A percentile compares a stretch with the other conserved stretches of the same genome.
phyloP scores from a whole-genome alignment of 2,113 vertebrate genomes.

The Malurus alboscapulatus region DNA sequence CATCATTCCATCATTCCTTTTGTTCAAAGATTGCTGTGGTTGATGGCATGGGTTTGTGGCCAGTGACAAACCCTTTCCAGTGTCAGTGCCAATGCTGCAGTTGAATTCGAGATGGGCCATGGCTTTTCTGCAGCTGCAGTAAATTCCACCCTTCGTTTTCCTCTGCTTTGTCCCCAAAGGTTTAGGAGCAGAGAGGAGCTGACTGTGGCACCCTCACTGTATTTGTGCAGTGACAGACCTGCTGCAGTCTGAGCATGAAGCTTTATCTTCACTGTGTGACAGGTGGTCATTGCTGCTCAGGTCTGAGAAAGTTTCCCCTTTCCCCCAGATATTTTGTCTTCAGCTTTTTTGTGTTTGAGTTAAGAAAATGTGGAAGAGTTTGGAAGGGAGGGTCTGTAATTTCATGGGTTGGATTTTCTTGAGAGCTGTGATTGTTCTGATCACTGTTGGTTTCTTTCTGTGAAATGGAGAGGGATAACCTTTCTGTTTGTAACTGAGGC shows the following conservation, averaged over 20 bases:
- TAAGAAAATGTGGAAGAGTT: not conserved
- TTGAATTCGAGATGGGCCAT: not conserved
- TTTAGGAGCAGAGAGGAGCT: not conserved
- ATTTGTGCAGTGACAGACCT: not conserved
- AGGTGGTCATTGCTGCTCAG: not conserved
- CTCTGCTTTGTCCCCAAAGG: not conserved
- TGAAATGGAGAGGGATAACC: not conserved
- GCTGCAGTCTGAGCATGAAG: not conserved
- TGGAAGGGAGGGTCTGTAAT: not conserved
- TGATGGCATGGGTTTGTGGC: rapidly evolving
- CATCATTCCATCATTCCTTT: too few species aligned
- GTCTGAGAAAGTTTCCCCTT: not conserved
- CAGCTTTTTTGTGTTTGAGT: not conserved
- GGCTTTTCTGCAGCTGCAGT: not conserved
- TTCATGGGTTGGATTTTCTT: not conserved
- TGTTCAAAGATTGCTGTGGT: rapidly evolving
- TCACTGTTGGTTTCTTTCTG: not conserved
- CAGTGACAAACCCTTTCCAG: not conserved
- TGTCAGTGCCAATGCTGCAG: not conserved
- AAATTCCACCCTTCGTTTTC: not conserved
- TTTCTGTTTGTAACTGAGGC: not conserved
- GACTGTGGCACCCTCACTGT: rapidly evolving
- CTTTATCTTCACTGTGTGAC: not conserved
- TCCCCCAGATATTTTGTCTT: not conserved
- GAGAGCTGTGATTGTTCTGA: not conserved